Evolutionary conservation across 1,140 invertebrate genomes (phyloP).

Genomic region (Colletes latitarsis): DNA sequence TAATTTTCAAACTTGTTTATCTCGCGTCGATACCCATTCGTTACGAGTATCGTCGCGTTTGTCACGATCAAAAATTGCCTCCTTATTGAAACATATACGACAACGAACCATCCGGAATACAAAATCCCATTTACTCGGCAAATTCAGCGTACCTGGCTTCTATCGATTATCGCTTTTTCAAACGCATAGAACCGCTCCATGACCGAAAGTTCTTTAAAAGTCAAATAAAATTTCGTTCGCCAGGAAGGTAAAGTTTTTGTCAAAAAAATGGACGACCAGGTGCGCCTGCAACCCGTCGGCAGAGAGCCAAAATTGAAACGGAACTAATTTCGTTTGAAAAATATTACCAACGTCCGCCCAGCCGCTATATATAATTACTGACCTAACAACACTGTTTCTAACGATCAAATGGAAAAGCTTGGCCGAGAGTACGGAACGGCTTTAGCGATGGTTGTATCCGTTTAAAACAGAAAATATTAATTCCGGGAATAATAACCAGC

Average conservation of each 20-base stretch:
- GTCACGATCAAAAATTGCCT: too few relatives aligned
- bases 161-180: slow-evolving; percentile 16
- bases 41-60: neutral
- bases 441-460: neutral
- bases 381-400: neutral
- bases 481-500: neutral
- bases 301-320: neutral
- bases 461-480: neutral
- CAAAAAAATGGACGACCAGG: neutral
- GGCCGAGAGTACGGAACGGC: neutral
- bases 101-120: neutral
- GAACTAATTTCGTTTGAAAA: neutral
- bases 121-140: neutral
- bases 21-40: neutral
- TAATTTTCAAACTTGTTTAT: neutral
- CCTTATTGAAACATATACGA: too few relatives aligned
- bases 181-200: neutral
- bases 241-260: neutral
- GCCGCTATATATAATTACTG: too few relatives aligned
- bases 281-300: neutral
- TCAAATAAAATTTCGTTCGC: slow-evolving; percentile 4
- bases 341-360: too few relatives aligned
- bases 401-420: neutral
- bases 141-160: neutral
- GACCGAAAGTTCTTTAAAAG: neutral